Base-by-base conservation (phyloP, 2,888 invertebrate genomes). In the Drosophila ustulata region DNA sequence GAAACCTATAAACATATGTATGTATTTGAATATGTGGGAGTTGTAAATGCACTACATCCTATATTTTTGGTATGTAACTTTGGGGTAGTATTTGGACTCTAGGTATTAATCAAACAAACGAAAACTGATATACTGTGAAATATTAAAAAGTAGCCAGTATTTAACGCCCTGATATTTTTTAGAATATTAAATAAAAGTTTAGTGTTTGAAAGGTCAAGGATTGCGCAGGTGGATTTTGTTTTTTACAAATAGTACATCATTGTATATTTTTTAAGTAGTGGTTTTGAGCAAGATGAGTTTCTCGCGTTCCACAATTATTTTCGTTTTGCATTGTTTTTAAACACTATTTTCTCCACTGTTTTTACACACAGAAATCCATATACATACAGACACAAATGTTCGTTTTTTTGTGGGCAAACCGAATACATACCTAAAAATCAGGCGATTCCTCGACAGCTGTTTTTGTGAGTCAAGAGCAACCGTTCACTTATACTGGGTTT, bases 401-500 rank as follows among this genome's bases (percentile, higher is more conserved):
- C 39, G 6, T 37, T 37, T 41, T 13, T 55, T 43, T 61, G 58
- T 71, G 68, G 57, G 56, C 66, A 46, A 52, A 50, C 57, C 52
- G 62, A 73, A 66, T 90, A 90, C 90, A 90, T 90, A 90, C 90
- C 90, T 83, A 82, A 76, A 86, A 82, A 90, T 89, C 90, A 90
- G 90, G 89, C 90, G 91, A 90, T 85, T 88, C 77, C 80, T 75
- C 47, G 66, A 75, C 74, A 84, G 80, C 80, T 84, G 85, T 86
- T 89, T 83, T 71, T 57, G 61, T 58, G 63, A 69, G 63, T 58
- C 63, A 69, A 57, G 47, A 53, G 73, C 62, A 62, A 18, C 18
- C 18, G 18, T 18, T 18, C 18, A 51, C 63, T 78, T 72, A 57
- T 18, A 37, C 39, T 30, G 46, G 46, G 11, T 34, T 49, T 67